A percentile compares a stretch with the other conserved stretches of the same genome.
Conservation (phyloP, 2,113 vertebrate species). For the Tympanuchus pallidicinctus region DNA sequence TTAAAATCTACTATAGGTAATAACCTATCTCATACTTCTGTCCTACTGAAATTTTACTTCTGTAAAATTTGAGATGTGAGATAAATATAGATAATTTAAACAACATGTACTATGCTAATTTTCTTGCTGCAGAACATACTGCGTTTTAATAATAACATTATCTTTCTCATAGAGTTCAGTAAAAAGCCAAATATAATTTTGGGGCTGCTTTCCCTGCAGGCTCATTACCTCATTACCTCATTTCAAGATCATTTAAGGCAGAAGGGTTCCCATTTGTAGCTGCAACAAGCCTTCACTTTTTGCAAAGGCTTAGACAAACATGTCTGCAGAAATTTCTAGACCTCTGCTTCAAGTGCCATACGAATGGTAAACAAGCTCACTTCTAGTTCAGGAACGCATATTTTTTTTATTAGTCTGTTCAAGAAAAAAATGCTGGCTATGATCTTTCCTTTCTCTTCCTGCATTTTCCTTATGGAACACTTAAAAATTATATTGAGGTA, state of each 20-base stretch:
- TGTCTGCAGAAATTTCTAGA: not conserved
- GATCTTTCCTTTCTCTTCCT: not conserved
- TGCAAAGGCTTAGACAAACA: not conserved
- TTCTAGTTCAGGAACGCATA: not conserved
- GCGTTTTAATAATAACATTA: constrained; percentile 20
- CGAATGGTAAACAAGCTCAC: not conserved
- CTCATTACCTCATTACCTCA: not conserved
- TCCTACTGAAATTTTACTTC: not conserved
- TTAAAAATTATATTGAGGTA: not conserved
- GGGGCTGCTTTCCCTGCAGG: not conserved
- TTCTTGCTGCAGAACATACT: constrained; percentile 2
- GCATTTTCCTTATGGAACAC: not conserved
- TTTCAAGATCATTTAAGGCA: constrained; percentile 15
- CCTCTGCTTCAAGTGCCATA: not conserved
- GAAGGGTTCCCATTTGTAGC: not conserved
- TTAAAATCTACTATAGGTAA: not conserved
- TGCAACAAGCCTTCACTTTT: not conserved
- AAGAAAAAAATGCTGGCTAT: not conserved
- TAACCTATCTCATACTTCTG: not conserved
- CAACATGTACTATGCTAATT: not conserved
- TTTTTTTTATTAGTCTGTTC: not conserved
- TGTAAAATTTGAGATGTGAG: not conserved
- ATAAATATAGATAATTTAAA: constrained; percentile 35
- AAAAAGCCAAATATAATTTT: constrained; percentile 22
- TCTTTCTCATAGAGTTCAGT: constrained; percentile 22